phyloP scores from a whole-genome alignment of 2,113 vertebrate species.

The Turnix velox region DNA sequence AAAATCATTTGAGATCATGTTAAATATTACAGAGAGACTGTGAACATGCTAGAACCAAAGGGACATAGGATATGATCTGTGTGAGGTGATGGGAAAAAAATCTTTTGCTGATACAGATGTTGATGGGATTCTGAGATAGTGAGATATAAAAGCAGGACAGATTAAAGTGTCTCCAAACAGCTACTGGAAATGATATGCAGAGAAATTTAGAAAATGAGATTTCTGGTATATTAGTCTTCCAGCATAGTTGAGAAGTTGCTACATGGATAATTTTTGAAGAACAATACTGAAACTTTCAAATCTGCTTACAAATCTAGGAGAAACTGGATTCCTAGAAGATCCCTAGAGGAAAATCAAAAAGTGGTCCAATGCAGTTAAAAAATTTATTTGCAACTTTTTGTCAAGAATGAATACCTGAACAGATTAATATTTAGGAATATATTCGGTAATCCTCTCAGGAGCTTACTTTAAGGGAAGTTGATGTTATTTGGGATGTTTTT shows the following conservation, averaged over 20 bases:
- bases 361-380: not conserved
- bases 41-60: not conserved
- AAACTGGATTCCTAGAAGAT: not conserved
- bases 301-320: not conserved
- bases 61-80: not conserved
- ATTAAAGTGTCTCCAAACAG: not conserved
- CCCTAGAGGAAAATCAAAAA: not conserved
- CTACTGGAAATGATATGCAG: not conserved
- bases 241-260: not conserved
- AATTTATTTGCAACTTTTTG: not conserved
- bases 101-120: not conserved
- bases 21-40: not conserved
- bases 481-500: not conserved
- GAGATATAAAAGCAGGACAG: not conserved
- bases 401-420: not conserved
- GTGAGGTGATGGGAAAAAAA: not conserved
- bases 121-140: not conserved
- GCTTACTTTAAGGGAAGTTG: not conserved
- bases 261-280: not conserved
- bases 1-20: conserved; percentile 10
- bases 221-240: not conserved
- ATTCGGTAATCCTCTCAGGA: not conserved
- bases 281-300: not conserved
- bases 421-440: not conserved
- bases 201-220: not conserved